A percentile compares a stretch with the other conserved stretches of the same genome.
phyloP scores from a whole-genome alignment of 2,797 vertebrate genomes.

The Telmatherina bonti region DNA sequence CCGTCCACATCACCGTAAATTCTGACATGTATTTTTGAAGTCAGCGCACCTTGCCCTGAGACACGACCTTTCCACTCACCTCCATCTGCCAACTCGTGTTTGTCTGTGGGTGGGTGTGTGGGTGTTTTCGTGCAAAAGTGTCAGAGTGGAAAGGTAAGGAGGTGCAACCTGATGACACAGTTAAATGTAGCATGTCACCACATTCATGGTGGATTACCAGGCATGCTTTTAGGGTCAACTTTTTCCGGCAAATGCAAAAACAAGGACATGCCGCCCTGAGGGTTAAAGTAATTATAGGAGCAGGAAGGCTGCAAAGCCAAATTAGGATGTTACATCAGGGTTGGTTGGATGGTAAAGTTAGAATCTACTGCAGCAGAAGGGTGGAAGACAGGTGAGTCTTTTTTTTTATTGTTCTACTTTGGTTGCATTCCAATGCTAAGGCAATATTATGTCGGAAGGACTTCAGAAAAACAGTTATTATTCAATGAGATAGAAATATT shows the following conservation, averaged over 20 bases:
- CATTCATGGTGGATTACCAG: constrained; percentile 70
- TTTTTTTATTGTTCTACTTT: constrained; percentile 58
- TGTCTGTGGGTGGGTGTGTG: not conserved
- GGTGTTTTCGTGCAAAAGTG: not conserved
- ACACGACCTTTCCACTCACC: constrained; percentile 54
- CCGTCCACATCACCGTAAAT: constrained; percentile 29
- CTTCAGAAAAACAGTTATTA: not conserved
- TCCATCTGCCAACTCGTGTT: constrained; percentile 41
- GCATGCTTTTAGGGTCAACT: constrained; percentile 57
- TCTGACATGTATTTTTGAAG: constrained; percentile 65
- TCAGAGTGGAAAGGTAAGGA: constrained; percentile 54
- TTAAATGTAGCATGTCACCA: constrained; percentile 69
- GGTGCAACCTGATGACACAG: constrained; percentile 46
- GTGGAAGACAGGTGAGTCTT: constrained; percentile 58
- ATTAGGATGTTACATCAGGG: constrained; percentile 65
- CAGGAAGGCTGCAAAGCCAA: constrained; percentile 59
- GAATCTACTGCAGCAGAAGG: constrained; percentile 31
- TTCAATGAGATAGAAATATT: not conserved
- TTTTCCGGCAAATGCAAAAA: constrained; percentile 59
- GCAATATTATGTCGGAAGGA: not conserved
- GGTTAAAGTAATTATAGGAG: constrained; percentile 75
- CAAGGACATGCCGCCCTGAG: constrained; percentile 65
- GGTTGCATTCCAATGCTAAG: constrained; percentile 8
- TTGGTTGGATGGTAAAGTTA: constrained; percentile 46
- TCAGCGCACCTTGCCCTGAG: constrained; percentile 35